These are phyloP conservation scores for Macaria liturata DNA, from an alignment of 2,888 invertebrate genomes.

Conservation along the genomic window DNA sequence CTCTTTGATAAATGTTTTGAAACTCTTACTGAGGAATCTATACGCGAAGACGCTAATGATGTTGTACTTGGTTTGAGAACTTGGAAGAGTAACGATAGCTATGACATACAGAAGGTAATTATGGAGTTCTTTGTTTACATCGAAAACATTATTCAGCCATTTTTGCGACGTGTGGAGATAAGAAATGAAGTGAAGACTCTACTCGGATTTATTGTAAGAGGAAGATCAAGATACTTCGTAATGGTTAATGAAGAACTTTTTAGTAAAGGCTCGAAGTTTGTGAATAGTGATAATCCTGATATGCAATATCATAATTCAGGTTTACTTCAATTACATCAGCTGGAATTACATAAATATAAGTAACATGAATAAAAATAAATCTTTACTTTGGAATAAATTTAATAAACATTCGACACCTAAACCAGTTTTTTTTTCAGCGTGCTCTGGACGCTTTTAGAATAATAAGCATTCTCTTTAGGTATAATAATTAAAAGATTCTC, in stretches of 20 bases:
- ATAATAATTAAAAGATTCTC: too few relatives aligned
- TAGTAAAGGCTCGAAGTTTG: constrained; percentile 11
- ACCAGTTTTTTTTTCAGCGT: too few relatives aligned
- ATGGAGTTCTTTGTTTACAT: not conserved
- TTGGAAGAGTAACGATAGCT: constrained; percentile 27
- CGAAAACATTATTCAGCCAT: not conserved
- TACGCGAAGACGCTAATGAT: constrained; percentile 38
- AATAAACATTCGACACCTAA: too few relatives aligned
- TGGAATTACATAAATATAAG: too few relatives aligned
- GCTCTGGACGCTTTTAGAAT: too few relatives aligned
- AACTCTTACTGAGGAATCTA: constrained; percentile 33
- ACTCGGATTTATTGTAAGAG: constrained; percentile 5
- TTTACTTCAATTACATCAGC: too few relatives aligned
- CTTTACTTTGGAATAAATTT: too few relatives aligned
- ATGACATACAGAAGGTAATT: not conserved
- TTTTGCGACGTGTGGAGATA: not conserved
- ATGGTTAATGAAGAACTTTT: not conserved
- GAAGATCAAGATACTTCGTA: constrained; percentile 1
- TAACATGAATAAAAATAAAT: too few relatives aligned
- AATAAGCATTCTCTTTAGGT: too few relatives aligned
- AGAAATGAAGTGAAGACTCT: constrained; percentile 8
- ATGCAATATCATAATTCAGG: too few relatives aligned
- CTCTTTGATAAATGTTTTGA: constrained; percentile 49
- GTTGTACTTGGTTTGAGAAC: constrained; percentile 32
- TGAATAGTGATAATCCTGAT: not conserved